Percentiles rank a stretch among this genome's conserved stretches.
Evolutionary conservation across 2,113 vertebrate species (phyloP).

Genomic region (Heloderma charlesbogerti): DNA sequence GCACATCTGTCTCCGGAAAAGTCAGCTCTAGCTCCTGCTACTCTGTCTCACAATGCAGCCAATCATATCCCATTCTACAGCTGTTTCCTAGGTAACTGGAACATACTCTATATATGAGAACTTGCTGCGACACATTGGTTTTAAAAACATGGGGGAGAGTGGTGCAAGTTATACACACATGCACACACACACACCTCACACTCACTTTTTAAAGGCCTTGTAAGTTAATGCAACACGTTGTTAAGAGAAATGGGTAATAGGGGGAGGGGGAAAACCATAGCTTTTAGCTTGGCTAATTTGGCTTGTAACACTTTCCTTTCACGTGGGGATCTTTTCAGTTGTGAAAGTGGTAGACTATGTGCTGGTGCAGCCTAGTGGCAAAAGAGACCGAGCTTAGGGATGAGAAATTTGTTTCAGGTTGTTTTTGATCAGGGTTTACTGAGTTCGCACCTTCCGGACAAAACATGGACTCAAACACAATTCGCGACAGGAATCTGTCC

Average conservation of each 20-base stretch:
- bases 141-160: not conserved
- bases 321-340: conserved; percentile 18
- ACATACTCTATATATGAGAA: conserved; percentile 41
- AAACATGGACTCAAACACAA: too few relatives aligned
- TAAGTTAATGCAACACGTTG: conserved; percentile 8
- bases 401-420: too few relatives aligned
- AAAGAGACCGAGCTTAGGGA: not conserved
- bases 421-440: too few relatives aligned
- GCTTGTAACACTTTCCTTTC: not conserved
- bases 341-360: not conserved
- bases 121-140: conserved; percentile 12
- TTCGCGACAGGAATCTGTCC: too few relatives aligned
- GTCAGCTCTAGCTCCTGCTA: not conserved
- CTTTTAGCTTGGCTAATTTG: not conserved
- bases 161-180: not conserved
- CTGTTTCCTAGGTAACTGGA: conserved; percentile 67
- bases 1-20: not conserved
- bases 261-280: not conserved
- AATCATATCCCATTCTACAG: not conserved
- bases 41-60: not conserved
- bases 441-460: too few relatives aligned
- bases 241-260: not conserved
- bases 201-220: conserved; percentile 41
- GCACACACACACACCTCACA: too few relatives aligned
- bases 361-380: not conserved